Evolutionary conservation across 2,888 invertebrate genomes (phyloP), one percentile per base, ranked within the genome.

Genomic region (Hemicrepidius hirtus): DNA sequence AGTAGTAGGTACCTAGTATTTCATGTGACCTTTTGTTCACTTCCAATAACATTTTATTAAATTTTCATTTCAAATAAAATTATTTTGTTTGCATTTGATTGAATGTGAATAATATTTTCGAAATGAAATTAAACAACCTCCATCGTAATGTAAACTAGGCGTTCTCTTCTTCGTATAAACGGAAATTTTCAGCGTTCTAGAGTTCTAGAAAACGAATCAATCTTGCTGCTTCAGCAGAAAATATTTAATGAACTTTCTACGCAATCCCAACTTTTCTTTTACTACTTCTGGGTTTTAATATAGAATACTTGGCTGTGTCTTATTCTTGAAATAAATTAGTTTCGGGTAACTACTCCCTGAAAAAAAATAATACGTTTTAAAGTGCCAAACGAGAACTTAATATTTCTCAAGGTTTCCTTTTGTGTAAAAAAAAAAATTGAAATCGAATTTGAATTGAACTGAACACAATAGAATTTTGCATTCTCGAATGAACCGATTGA

Each of bases 381-480:
- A 57, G 40, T 40, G 57, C 20, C 57, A 21, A 57, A n/a, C 18
- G 18, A 12, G n/a, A 57, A 12, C 13, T 20, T 18, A 28, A 13
- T 13, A 12, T 53, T n/a, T 53, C 24, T 10, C 5, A 6, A 44
- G 20, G 10, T 3, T 24, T 24, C 3, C n/a, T 24, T 3, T 24
- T 24, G 24, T 3, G 5, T 5, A 5, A 5, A 3, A 24, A 13
- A 49, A 46, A 32, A 32, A 44, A 18, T 60, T 49, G 28, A 68
- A 59, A 68, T 68, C 37, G 68, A 68, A 68, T 68, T 68, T 59
- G 46, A 68, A 68, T 67, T 44, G 57, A 44, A 13, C 28, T 37
- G 68, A 59, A 59, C 46, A 59, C 68, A 60, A 68, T 57, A 35
- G 57, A 68, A 68, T 68, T 68, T 68, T 37, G 24, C 68, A 68